Percentiles rank a stretch among this genome's conserved stretches.
Evolutionary conservation across 1,140 invertebrate species (phyloP).

Genomic region (Spodoptera litura): DNA sequence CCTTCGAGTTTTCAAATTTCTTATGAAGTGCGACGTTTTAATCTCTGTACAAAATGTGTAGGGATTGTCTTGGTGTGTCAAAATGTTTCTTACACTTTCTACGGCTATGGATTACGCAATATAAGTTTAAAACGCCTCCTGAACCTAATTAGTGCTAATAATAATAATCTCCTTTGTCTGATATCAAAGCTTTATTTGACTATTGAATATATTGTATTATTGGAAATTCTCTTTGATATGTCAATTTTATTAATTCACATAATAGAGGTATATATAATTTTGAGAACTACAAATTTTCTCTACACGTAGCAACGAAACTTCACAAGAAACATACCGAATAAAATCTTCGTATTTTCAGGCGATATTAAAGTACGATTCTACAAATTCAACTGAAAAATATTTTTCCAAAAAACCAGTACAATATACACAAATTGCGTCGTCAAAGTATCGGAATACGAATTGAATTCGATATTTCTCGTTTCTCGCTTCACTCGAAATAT

Average conservation of each 20-base stretch:
- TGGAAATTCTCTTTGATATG: too few relatives aligned
- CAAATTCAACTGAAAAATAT: background rate
- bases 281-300: too few relatives aligned
- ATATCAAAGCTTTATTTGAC: too few relatives aligned
- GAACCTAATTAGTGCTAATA: too few relatives aligned
- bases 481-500: constrained; percentile 5
- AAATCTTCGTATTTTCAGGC: background rate
- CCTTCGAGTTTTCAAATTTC: background rate
- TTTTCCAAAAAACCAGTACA: constrained; percentile 1
- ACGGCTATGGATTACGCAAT: too few relatives aligned
- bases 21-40: constrained; percentile 26
- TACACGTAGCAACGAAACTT: too few relatives aligned
- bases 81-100: constrained; percentile 12
- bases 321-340: background rate
- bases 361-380: constrained; percentile 3
- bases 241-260: too few relatives aligned
- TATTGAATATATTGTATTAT: too few relatives aligned
- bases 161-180: too few relatives aligned
- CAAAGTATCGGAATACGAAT: constrained; percentile 36
- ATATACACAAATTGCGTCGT: constrained; percentile 14
- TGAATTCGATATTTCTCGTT: constrained; percentile 31
- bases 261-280: too few relatives aligned
- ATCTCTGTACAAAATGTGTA: constrained; percentile 29
- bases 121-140: too few relatives aligned
- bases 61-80: background rate